A percentile compares a stretch with the other conserved stretches of the same genome.
These are phyloP conservation scores for Furcula furcula DNA, from an alignment of 2,888 invertebrate genomes.

Conservation along the genomic window DNA sequence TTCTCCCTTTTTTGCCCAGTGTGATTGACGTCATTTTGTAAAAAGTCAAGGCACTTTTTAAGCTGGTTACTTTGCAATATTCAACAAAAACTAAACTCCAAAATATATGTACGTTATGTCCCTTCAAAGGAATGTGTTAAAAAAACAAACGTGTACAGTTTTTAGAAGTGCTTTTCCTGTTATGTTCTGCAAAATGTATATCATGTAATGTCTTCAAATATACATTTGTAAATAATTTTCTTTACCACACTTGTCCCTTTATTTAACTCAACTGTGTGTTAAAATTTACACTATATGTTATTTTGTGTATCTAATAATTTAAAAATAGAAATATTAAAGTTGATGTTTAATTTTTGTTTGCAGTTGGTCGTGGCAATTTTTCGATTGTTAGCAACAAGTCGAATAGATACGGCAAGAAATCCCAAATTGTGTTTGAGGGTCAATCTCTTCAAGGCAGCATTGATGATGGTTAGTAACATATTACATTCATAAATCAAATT, in stretches of 20 bases:
- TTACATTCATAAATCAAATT: not conserved
- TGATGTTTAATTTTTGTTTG: slow-evolving; percentile 32
- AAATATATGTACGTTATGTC: no score
- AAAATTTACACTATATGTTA: not conserved
- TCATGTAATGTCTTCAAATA: not conserved
- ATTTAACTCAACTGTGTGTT: not conserved
- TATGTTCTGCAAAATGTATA: not conserved
- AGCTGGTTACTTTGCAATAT: not conserved
- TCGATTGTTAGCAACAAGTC: slow-evolving; percentile 95
- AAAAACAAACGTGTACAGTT: not conserved
- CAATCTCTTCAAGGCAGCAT: slow-evolving; percentile 63
- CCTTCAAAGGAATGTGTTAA: not conserved
- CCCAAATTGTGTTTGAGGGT: slow-evolving; percentile 70
- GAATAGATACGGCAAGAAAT: slow-evolving; percentile 91
- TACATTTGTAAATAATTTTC: slow-evolving; percentile 1
- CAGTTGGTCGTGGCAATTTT: slow-evolving; percentile 92
- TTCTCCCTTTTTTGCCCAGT: no score
- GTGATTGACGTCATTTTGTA: no score
- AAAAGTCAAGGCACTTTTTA: not conserved
- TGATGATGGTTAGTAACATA: slow-evolving; percentile 60
- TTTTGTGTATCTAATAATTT: not conserved
- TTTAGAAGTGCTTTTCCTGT: not conserved
- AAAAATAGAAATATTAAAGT: not conserved
- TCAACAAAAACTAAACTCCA: no score
- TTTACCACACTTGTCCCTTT: not conserved